phyloP scores from a whole-genome alignment of 2,888 invertebrate species.

The Ceratothoa steindachneri region DNA sequence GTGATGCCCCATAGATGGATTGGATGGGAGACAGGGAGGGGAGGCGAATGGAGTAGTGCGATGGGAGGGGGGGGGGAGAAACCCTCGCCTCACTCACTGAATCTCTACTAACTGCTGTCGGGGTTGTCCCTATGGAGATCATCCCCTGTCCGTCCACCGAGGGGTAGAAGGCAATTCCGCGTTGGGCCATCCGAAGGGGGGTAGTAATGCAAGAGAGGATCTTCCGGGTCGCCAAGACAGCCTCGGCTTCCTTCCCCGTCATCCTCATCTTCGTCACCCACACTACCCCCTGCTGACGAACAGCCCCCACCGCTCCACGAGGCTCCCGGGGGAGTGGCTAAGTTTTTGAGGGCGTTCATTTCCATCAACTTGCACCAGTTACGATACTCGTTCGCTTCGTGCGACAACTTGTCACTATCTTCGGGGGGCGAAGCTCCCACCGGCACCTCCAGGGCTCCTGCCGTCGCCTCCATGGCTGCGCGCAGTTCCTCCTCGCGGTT shows the following conservation, averaged over 20 bases:
- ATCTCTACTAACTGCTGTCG: not conserved
- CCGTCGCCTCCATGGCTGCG: constrained; percentile 39
- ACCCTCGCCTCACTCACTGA: not conserved
- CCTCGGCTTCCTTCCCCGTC: not conserved
- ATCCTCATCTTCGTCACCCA: constrained; percentile 8
- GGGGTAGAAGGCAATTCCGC: no score
- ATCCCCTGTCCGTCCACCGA: not conserved
- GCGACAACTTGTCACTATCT: constrained; percentile 40
- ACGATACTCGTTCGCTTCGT: constrained; percentile 47
- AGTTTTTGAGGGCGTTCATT: constrained; percentile 47
- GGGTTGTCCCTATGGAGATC: not conserved
- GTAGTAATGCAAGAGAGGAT: no score
- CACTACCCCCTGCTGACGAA: not conserved
- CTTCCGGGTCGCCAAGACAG: no score
- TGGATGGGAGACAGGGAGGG: no score
- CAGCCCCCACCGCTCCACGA: not conserved
- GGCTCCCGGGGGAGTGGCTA: constrained; percentile 27
- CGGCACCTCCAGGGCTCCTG: constrained; percentile 27
- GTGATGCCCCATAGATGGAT: no score
- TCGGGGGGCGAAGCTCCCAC: not conserved
- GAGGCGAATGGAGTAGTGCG: no score
- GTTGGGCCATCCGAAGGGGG: no score
- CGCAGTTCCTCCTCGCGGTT: constrained; percentile 46
- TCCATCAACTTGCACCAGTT: constrained; percentile 48
- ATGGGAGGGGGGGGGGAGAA: not conserved